Conservation (phyloP, 2,797 vertebrate species). For the Dryobates pubescens region DNA sequence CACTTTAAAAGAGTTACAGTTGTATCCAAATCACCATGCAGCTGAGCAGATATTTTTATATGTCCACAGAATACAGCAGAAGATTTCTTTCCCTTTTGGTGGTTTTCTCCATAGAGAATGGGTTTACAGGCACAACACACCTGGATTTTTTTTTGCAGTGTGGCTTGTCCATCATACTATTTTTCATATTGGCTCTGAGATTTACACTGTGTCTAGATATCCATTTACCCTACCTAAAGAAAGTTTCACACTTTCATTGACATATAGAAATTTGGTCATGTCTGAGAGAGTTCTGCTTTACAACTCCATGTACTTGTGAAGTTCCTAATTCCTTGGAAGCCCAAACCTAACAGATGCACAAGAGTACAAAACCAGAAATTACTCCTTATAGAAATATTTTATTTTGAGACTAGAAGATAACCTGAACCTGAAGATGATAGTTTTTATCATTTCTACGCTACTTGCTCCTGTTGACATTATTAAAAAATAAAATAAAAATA, state of each 20-base stretch:
- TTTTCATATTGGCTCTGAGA: background rate
- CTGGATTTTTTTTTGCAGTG: background rate
- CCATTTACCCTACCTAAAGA: background rate
- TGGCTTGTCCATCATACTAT: background rate
- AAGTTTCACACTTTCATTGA: slow-evolving; percentile 7
- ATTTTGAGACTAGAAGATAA: background rate
- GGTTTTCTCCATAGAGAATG: background rate
- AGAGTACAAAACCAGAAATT: background rate
- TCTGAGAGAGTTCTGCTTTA: background rate
- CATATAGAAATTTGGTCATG: background rate
- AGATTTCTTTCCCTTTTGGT: background rate
- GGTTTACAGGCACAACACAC: background rate
- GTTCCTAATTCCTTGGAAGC: background rate
- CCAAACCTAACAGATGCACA: background rate
- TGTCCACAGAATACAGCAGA: background rate
- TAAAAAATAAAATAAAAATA: background rate
- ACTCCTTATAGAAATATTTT: background rate
- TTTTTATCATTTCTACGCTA: background rate
- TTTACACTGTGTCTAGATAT: background rate
- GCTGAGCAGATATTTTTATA: background rate
- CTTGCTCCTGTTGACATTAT: rapidly evolving
- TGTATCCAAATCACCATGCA: background rate
- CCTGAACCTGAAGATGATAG: background rate
- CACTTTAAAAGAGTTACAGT: background rate
- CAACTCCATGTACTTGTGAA: background rate